Evolutionary conservation across 2,113 vertebrate genomes (phyloP), one percentile per base, ranked within the genome.

Genomic region (Caranx melampygus): DNA sequence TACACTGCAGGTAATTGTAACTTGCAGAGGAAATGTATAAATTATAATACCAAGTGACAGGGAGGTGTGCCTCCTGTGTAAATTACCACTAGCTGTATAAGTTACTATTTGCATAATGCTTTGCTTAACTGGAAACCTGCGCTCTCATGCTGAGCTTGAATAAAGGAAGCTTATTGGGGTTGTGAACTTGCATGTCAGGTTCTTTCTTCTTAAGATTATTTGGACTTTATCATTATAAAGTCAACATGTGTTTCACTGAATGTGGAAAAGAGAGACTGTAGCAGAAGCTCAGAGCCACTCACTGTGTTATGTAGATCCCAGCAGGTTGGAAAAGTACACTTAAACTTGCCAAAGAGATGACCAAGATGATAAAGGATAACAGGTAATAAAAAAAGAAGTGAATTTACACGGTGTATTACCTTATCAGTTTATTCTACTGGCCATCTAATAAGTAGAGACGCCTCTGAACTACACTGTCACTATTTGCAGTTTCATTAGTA

Each of bases 61-160:
- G 31, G 21, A 79, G 45, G 47, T 5, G 14, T 6, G 14, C 21
- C 40, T 57, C 5, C 21, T 63, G 69, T 79, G 52, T 57, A 58
- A 73, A 83, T 57, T 26, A 26, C 26, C 26, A 26, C 26, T 26
- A 31, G 16, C 55, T 78, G 34, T 26, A 1, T 26, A 26, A 26
- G 14, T 65, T 51, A 31, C 42, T 54, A 73, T 87, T 87, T 85
- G 74, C 74, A 75, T 77, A 42, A 72, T 34, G 44, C 34, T 64
- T 80, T 75, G 51, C 61, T 84, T 49, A 74, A 42, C 51, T 78
- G 47, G 59, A 49, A 75, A 47, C 21, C 1, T 51, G 13, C 64
- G 35, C 21, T 57, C 60, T 60, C 10, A 10, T 54, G 52, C 61
- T 3, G 20, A 7, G 45, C 5, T 57, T 59, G 15, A 75, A 79